phyloP scores from a whole-genome alignment of 2,797 vertebrate genomes.

The Manis crassicaudata region DNA sequence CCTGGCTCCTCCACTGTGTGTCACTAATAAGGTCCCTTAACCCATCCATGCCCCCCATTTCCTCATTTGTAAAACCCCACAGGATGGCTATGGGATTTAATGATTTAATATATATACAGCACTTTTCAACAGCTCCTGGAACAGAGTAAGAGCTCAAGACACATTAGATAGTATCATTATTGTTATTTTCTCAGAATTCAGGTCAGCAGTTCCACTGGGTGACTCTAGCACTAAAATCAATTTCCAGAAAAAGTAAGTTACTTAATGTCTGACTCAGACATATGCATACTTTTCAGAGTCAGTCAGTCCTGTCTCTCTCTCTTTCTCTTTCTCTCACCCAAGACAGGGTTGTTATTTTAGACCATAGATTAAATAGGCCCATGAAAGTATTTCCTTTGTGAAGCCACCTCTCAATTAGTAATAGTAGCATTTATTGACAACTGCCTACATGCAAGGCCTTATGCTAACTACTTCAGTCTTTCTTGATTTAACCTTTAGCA shows the following conservation, averaged over 20 bases:
- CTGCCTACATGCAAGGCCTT: background rate
- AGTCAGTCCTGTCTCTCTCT: background rate
- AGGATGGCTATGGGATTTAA: constrained; percentile 23
- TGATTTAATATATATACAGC: constrained; percentile 41
- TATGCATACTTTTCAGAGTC: background rate
- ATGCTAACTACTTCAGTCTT: background rate
- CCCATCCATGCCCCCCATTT: background rate
- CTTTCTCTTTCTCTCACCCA: background rate
- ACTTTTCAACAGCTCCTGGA: constrained; percentile 50
- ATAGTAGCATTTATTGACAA: background rate
- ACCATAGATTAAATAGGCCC: background rate
- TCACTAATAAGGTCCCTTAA: background rate
- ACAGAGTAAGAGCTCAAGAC: constrained; percentile 50
- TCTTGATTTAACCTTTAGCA: background rate
- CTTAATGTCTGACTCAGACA: constrained; percentile 37
- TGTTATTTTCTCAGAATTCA: constrained; percentile 63
- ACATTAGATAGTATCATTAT: constrained; percentile 30
- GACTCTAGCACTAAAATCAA: constrained; percentile 43
- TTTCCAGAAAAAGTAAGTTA: constrained; percentile 65
- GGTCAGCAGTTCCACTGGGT: constrained; percentile 47
- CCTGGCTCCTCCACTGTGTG: background rate
- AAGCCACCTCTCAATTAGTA: constrained; percentile 32
- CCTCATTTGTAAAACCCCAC: constrained; percentile 36
- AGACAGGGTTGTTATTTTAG: constrained; percentile 31
- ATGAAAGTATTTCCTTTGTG: constrained; percentile 30